Base-by-base conservation (phyloP, 2,797 vertebrate species). In the Sylvia borin region DNA sequence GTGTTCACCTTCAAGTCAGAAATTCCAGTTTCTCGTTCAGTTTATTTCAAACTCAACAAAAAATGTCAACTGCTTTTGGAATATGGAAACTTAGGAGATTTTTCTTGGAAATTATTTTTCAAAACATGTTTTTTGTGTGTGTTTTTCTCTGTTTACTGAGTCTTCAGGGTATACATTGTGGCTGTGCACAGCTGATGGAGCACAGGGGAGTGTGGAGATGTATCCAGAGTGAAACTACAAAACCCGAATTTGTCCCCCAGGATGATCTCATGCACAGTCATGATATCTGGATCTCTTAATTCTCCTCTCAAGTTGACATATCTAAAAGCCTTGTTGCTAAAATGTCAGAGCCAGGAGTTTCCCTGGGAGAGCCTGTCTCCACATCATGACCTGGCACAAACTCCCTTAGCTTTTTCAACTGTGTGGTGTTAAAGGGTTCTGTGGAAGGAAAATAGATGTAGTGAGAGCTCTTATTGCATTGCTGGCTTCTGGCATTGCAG, bases 331-430 rank as follows among this genome's bases (percentile, higher is more conserved):
- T 65, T 64, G 48, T 86, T 93, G 80, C 87, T 93, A 29, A 90
- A 93, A 93, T 94, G 92, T 88, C 85, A 85, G 38, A 14, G 83
- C 88, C 0, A 25, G 92, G 92, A 96, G 73, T 86, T 96, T 95
- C 90, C 95, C 88, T 93, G 77, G 87, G 92, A 94, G 92, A 94
- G 48, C 84, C 76, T 55, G 36, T 91, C 82, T 96, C 87, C 74
- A 13, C 88, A 86, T 89, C 74, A 53, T 90, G 88, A 91, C 94
- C 85, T 97, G 96, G 96, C 93, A 95, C 88, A 84, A 79, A 78
- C 74, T 96, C 83, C 64, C 88, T 93, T 21, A 60, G 83, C 85
- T 96, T 85, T 85, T 90, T 90, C 88, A 88, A 90, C 90, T 43
- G 57, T 3, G 9, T 51, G 45, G 48, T 81, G 70, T 66, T 90